phyloP scores from a whole-genome alignment of 2,797 vertebrate genomes.

The Bradypodion pumilum region DNA sequence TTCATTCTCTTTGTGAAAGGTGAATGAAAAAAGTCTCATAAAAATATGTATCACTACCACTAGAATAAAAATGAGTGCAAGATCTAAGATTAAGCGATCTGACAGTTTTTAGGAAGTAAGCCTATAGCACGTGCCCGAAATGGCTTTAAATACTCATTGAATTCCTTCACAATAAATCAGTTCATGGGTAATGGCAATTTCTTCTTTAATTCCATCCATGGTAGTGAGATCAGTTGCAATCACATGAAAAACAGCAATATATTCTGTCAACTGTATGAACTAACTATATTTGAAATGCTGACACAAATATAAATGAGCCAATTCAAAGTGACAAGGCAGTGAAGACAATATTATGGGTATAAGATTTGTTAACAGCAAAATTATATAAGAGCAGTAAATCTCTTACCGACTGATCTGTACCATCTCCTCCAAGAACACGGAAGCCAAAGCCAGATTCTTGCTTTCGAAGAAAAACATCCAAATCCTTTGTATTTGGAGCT shows the following conservation, averaged over 20 bases:
- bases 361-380: not conserved
- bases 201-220: not conserved
- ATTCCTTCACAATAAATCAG: not conserved
- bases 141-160: not conserved
- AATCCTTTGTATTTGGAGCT: slow-evolving; percentile 94
- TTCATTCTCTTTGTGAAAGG: not conserved
- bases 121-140: not conserved
- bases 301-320: not conserved
- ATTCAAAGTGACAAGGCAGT: not conserved
- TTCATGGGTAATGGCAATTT: not conserved
- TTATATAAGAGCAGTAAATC: not conserved
- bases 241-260: not conserved
- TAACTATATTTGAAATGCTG: not conserved
- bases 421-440: slow-evolving; percentile 95
- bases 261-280: not conserved
- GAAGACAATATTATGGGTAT: not conserved
- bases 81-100: not conserved
- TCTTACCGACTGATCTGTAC: slow-evolving; percentile 94
- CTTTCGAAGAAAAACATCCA: slow-evolving; percentile 96
- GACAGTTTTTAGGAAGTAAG: not conserved
- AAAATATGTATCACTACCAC: not conserved
- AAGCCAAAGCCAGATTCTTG: slow-evolving; percentile 98
- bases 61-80: not conserved
- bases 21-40: not conserved
- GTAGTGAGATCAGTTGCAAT: not conserved